Evolutionary conservation across 1,140 invertebrate species (phyloP), one percentile per base, ranked within the genome.

Genomic region (Psilanteris sp.): DNA sequence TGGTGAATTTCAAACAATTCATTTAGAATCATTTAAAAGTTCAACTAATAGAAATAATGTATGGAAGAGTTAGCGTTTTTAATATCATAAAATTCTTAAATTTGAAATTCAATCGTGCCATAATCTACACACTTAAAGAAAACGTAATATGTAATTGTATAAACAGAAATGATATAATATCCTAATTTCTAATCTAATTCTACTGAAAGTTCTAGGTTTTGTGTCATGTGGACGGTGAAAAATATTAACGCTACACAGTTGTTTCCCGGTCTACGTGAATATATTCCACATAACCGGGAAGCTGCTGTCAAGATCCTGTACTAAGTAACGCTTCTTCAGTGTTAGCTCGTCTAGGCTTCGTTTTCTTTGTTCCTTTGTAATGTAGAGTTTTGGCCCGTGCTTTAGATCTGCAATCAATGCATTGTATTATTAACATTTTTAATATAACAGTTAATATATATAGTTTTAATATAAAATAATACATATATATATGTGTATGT

Each of bases 211-310:
- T 71, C 70, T 59, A 39, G 67, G 64, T 77, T 77, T 79, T 62
- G 73, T 81, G 77, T 72, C 34, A 57, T 81, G 48, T 86, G 86
- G 86, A 87, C 86, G 86, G 86, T 85, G 82, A 84, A 85, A 68
- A 85, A 73, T 79, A 79, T 67, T 78, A 59, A 81, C 70, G 64
- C 81, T 88, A 96, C 90, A 96, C 94, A 68, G 94, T 95, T 79
- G 94, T 95, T 89, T 95, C 94, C 83, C 94, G 92, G 90, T 96
- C 94, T 85, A 95, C 93, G 89, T 95, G 93, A 81, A 95, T 95
- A 84, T 94, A 95, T 84, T 96, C 94, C 90, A 96, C 94, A 90
- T 93, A 94, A 88, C 94, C 93, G 87, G 93, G 92, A 84, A 92
- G 93, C 78, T 94, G 94, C 92, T 94, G 95, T 92, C 94, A 95